phyloP scores from a whole-genome alignment of 2,113 vertebrate genomes.

The Oreochromis niloticus region DNA sequence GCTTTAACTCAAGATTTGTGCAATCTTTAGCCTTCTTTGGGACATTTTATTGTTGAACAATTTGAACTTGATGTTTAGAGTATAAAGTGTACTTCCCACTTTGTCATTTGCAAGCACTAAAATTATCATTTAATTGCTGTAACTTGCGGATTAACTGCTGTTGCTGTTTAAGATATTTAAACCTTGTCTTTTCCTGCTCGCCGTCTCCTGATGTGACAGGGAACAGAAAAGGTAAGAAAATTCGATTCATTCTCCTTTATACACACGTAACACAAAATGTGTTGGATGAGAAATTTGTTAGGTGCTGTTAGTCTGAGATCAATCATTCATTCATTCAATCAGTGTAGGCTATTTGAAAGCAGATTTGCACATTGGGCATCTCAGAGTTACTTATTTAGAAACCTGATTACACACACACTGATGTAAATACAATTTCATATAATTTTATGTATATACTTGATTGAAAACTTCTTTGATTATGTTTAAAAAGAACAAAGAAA shows the following conservation, averaged over 20 bases:
- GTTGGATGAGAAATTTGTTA: neutral
- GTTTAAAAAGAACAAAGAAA: neutral
- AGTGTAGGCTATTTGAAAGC: neutral
- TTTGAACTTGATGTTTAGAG: neutral
- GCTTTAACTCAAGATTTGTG: neutral
- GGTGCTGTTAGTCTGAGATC: neutral
- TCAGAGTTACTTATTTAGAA: neutral
- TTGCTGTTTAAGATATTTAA: slow-evolving; percentile 47
- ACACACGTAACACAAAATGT: neutral
- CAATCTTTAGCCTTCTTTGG: neutral
- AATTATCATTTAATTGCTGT: neutral
- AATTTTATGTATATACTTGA: neutral
- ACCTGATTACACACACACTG: neutral
- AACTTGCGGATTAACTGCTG: neutral
- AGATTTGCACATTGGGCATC: neutral
- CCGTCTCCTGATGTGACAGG: slow-evolving; percentile 71
- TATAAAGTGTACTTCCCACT: neutral
- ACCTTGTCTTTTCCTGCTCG: slow-evolving; percentile 34
- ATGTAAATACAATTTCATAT: no score
- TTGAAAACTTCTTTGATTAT: neutral
- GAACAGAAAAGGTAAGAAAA: slow-evolving; percentile 91
- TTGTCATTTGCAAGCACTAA: neutral
- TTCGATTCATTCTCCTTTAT: neutral
- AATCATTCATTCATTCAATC: neutral
- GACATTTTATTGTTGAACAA: neutral